Evolutionary conservation across 1,140 invertebrate genomes (phyloP).

Genomic region (Euura saliciscinereae): DNA sequence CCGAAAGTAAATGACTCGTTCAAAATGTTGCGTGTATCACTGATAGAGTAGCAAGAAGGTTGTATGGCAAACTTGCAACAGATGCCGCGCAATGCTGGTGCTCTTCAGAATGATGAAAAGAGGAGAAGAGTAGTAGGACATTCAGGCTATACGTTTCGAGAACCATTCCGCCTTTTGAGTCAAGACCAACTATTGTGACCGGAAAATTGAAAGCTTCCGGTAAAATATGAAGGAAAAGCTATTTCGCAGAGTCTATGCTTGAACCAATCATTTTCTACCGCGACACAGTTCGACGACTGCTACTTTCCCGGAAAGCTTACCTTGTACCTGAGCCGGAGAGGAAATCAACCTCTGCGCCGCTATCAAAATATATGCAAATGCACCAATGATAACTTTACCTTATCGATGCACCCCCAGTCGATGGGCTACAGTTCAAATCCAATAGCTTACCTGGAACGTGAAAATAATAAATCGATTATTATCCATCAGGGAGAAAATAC

Average conservation of each 20-base stretch:
- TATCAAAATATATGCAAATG: too few species aligned
- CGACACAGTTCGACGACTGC: too few species aligned
- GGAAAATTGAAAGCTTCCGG: slow-evolving; percentile 1
- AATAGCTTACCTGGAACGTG: too few species aligned
- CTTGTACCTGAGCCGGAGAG: too few species aligned
- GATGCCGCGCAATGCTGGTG: background rate
- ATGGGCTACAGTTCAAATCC: too few species aligned
- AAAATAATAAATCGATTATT: too few species aligned
- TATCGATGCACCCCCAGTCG: too few species aligned
- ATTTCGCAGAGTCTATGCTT: background rate
- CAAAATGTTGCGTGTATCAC: background rate
- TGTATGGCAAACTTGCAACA: background rate
- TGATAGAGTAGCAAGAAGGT: background rate
- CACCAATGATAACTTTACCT: too few species aligned
- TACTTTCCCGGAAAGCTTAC: too few species aligned
- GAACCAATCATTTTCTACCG: background rate
- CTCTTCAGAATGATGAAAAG: background rate
- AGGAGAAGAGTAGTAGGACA: background rate
- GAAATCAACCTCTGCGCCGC: too few species aligned
- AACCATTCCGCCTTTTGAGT: background rate
- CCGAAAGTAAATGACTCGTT: background rate
- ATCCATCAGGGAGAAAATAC: too few species aligned
- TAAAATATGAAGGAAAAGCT: slow-evolving; percentile 7
- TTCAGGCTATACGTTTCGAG: background rate
- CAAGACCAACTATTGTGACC: background rate